phyloP scores from a whole-genome alignment of 1,140 invertebrate species.

The Drosophila trapezifrons region DNA sequence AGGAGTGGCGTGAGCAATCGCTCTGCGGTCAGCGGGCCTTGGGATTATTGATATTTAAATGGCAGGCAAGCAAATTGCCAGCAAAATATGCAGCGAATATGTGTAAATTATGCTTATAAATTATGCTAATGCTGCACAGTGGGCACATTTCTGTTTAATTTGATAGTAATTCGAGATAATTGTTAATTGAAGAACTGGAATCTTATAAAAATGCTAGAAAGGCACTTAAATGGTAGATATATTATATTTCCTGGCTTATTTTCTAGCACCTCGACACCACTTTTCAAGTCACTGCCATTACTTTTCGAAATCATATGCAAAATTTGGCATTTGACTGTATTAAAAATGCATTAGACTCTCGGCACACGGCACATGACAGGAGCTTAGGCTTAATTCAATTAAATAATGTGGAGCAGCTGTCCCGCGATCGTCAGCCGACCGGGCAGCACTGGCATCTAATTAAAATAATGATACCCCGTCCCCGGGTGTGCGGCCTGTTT shows the following conservation, averaged over 20 bases:
- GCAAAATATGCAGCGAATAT: slow-evolving; percentile 34
- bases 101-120: slow-evolving; percentile 40
- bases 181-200: background rate
- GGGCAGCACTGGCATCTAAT: slow-evolving; percentile 57
- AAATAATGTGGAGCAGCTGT: slow-evolving; percentile 50
- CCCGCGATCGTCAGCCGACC: slow-evolving; percentile 28
- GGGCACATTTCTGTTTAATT: background rate
- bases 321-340: slow-evolving; percentile 29
- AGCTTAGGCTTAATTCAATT: slow-evolving; percentile 57
- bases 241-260: background rate
- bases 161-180: background rate
- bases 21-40: slow-evolving; percentile 24
- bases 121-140: slow-evolving; percentile 46
- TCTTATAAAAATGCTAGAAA: too few species aligned
- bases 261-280: too few species aligned
- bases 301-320: slow-evolving; percentile 3
- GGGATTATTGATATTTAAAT: slow-evolving; percentile 55
- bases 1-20: slow-evolving; percentile 46
- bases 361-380: slow-evolving; percentile 27
- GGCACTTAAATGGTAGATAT: background rate
- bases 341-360: slow-evolving; percentile 54
- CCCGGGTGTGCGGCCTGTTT: slow-evolving; percentile 17
- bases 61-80: slow-evolving; percentile 30
- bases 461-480: slow-evolving; percentile 63
- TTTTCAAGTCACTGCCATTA: background rate